phyloP scores from a whole-genome alignment of 2,888 invertebrate species.

The Catocala fraxini region DNA sequence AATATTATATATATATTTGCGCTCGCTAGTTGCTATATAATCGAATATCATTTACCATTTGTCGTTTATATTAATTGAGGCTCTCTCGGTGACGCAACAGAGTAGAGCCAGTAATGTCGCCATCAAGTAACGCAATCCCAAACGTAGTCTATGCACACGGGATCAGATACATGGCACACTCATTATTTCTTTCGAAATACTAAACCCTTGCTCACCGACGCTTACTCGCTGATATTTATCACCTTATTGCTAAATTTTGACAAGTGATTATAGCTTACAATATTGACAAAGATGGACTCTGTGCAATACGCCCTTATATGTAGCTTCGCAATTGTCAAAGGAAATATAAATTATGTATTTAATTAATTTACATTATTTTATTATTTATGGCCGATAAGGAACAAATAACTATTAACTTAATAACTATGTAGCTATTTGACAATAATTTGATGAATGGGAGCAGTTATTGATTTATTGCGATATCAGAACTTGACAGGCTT shows the following conservation, averaged over 20 bases:
- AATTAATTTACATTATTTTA: slow-evolving; percentile 41
- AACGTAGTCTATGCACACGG: slow-evolving; percentile 48
- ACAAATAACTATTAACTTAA: slow-evolving; percentile 40
- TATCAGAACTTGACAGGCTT: slow-evolving; percentile 17
- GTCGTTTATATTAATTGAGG: slow-evolving; percentile 45
- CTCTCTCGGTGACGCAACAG: slow-evolving; percentile 35
- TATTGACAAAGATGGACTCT: slow-evolving; percentile 28
- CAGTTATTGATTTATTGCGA: slow-evolving; percentile 35
- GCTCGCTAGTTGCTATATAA: no score
- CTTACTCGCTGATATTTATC: slow-evolving; percentile 24
- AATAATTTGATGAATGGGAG: slow-evolving; percentile 27
- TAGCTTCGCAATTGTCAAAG: no score
- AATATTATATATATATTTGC: no score
- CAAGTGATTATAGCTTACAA: slow-evolving; percentile 15
- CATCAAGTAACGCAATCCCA: slow-evolving; percentile 52
- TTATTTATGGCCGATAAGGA: slow-evolving; percentile 43
- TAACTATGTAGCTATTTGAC: slow-evolving; percentile 18
- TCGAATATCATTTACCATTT: neutral
- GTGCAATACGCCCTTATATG: slow-evolving; percentile 12
- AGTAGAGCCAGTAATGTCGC: slow-evolving; percentile 41
- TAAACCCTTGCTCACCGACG: slow-evolving; percentile 40
- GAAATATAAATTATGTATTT: neutral
- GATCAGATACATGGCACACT: slow-evolving; percentile 51
- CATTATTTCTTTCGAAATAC: slow-evolving; percentile 52
- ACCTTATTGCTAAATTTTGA: slow-evolving; percentile 37